Conservation (phyloP, 2,797 vertebrate genomes). For the Muscicapa comitata region DNA sequence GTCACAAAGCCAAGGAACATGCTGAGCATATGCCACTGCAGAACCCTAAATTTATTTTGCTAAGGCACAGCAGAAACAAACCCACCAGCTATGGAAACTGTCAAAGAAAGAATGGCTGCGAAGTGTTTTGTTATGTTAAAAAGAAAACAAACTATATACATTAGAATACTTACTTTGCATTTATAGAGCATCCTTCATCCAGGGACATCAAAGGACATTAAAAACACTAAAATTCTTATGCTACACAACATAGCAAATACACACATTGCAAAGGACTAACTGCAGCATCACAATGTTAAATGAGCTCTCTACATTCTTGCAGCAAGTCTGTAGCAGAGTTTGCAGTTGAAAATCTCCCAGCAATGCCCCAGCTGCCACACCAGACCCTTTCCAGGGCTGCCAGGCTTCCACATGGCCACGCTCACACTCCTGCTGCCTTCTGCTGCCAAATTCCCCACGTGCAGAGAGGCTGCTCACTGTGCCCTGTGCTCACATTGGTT, state of each 20-base stretch:
- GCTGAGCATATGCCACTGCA: not conserved
- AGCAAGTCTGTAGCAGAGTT: not conserved
- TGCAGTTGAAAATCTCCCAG: not conserved
- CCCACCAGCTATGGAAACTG: constrained; percentile 38
- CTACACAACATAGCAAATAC: not conserved
- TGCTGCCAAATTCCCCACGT: not conserved
- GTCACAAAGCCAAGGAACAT: not conserved
- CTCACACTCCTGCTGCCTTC: not conserved
- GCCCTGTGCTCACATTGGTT: not conserved
- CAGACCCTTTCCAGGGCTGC: not conserved
- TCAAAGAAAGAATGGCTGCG: not conserved
- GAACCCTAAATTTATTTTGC: constrained; percentile 19
- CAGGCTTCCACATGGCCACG: fast-evolving
- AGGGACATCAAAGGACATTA: constrained; percentile 26
- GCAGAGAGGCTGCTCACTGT: not conserved
- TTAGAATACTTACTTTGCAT: constrained; percentile 59
- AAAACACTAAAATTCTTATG: not conserved
- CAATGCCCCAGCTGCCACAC: not conserved
- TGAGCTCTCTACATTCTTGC: not conserved
- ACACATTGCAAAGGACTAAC: not conserved
- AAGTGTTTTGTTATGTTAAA: constrained; percentile 17
- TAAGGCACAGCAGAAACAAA: not conserved
- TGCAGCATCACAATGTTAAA: fast-evolving
- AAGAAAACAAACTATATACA: not conserved
- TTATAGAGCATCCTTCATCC: constrained; percentile 57